Conservation (phyloP, 2,888 invertebrate species). For the Stenoptilia bipunctidactyla region DNA sequence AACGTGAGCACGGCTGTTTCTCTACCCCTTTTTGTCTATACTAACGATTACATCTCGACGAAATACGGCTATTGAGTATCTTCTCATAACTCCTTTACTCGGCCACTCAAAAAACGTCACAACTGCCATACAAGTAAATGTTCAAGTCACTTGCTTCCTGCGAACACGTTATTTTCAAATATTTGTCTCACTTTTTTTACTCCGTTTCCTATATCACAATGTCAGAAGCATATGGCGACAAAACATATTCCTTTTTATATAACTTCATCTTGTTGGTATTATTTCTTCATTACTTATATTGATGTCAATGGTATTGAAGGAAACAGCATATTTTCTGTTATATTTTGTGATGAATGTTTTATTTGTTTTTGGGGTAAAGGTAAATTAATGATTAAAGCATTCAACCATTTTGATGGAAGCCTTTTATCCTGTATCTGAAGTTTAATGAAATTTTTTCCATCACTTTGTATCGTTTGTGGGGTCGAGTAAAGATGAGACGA, state of each 20-base stretch:
- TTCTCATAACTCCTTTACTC: slow-evolving; percentile 39
- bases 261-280: slow-evolving; percentile 52
- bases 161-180: neutral
- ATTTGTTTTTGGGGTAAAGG: neutral
- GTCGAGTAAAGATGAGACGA: too few relatives aligned
- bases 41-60: neutral
- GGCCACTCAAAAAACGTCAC: neutral
- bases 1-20: slow-evolving; percentile 56
- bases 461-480: neutral
- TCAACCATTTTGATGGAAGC: neutral
- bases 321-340: slow-evolving; percentile 13
- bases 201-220: slow-evolving; percentile 66
- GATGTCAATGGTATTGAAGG: slow-evolving; percentile 18
- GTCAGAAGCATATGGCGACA: slow-evolving; percentile 64
- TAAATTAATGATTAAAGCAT: neutral
- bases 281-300: slow-evolving; percentile 42
- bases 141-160: slow-evolving; percentile 17
- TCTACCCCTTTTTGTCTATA: slow-evolving; percentile 43
- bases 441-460: neutral
- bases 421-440: neutral
- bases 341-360: neutral
- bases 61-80: too few relatives aligned
- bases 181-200: slow-evolving; percentile 45
- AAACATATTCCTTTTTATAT: slow-evolving; percentile 59
- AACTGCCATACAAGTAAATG: neutral